Base-by-base conservation (phyloP, 92 coral and sea anemone genomes). In the Porites cylindrica region DNA sequence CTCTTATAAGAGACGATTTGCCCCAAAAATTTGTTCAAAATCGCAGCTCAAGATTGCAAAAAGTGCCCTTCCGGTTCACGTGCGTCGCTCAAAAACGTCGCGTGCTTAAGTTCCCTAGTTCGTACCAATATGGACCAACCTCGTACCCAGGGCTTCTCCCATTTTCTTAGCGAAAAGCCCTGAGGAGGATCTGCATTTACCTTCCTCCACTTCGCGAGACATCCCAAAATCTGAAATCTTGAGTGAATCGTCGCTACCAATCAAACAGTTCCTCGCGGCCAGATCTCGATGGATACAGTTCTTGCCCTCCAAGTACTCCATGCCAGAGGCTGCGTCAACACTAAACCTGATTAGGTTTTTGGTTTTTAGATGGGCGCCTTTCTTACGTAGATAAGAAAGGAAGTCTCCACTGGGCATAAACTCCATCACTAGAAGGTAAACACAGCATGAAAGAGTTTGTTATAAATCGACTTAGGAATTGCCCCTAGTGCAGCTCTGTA, bases 221-320 rank as follows among this genome's bases (percentile, higher is more conserved):
- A 97, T 97, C 63, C 99, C 99, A 88, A 97, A 97, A 78, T 97
- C 99, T 10, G 99, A 97, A 79, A 97, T 97, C 86, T 97, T 97
- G 64, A 97, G 94, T 3, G 89, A 68, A 51, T 97, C 98, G 18
- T 72, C 79, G 9, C 90, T 88, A 11, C 96, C 96, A 38, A 97
- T 88, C 70, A 97, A 79, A 76, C 99, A 97, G 86, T 97, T 97
- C 58, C 99, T 89, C 6, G 99, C 99, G 2, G 99, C 99, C 64
- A 96, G 76, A 71, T 96, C 99, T 69, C 99, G 51, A 72, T 96
- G 99, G 70, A 96, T 96, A 61, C 98, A 93, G 72, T 88, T 94
- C 43, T 96, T 95, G 21, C 93, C 82, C 16, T 91, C 99, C 16
- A 96, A 75, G 63, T 96, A 96, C 51, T 89, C 96, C 99, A 96